A percentile compares a stretch with the other conserved stretches of the same genome.
These are phyloP conservation scores for Ceuthmochares aereus DNA, from an alignment of 2,113 vertebrate species.

Conservation along the genomic window DNA sequence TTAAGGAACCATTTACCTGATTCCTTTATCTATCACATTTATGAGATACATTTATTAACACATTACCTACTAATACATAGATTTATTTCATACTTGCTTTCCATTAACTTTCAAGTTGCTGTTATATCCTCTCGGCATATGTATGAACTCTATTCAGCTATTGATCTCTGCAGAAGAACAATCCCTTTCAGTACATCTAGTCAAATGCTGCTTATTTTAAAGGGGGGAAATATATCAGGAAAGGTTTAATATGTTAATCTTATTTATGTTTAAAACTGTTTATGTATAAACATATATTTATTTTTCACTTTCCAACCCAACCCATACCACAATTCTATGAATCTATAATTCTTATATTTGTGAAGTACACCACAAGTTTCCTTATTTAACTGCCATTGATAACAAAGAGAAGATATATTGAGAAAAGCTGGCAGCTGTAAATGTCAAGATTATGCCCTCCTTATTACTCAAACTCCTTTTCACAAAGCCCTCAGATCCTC, in stretches of 20 bases:
- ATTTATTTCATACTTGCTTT: slow-evolving; percentile 32
- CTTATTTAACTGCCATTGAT: neutral
- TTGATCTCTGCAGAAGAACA: neutral
- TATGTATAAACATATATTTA: neutral
- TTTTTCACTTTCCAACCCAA: neutral
- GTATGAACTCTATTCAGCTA: neutral
- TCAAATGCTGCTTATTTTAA: neutral
- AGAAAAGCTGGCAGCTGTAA: slow-evolving; percentile 12
- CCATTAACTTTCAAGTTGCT: slow-evolving; percentile 14
- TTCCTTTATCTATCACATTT: slow-evolving; percentile 20
- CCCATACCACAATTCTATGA: too few species aligned
- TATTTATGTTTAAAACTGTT: neutral
- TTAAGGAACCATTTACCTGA: slow-evolving; percentile 12
- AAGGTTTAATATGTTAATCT: neutral
- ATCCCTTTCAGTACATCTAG: neutral
- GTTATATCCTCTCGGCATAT: neutral
- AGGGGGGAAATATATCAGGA: neutral
- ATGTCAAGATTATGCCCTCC: slow-evolving; percentile 20
- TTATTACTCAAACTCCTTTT: neutral
- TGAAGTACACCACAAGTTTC: neutral
- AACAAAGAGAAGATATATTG: neutral
- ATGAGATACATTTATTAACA: slow-evolving; percentile 27
- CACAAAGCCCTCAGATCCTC: slow-evolving; percentile 7
- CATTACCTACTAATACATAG: neutral
- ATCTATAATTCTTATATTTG: neutral